phyloP scores from a whole-genome alignment of 2,797 vertebrate genomes.

The Pangasius sanitwongsei region DNA sequence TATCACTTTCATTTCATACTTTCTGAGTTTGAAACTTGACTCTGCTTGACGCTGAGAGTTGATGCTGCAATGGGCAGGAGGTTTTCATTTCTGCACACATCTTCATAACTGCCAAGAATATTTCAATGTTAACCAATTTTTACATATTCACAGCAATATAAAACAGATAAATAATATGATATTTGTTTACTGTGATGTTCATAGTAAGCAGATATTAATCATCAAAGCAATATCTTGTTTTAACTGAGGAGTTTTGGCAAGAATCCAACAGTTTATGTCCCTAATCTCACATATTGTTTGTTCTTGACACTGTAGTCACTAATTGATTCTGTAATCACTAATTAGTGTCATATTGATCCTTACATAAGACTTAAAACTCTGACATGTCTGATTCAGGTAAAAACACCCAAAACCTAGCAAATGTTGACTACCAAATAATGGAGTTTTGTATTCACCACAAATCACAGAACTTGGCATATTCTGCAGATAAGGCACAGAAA shows the following conservation, averaged over 20 bases:
- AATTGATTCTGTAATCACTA: not conserved
- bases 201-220: not conserved
- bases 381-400: not conserved
- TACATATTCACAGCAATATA: too few relatives aligned
- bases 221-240: not conserved
- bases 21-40: constrained; percentile 21
- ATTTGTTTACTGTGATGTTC: not conserved
- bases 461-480: not conserved
- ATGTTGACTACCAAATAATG: not conserved
- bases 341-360: not conserved
- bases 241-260: not conserved
- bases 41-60: constrained; percentile 9
- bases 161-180: too few relatives aligned
- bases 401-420: not conserved
- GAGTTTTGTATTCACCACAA: not conserved
- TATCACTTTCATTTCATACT: constrained; percentile 19
- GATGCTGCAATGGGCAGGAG: not conserved
- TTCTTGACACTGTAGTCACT: not conserved
- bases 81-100: not conserved
- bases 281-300: not conserved
- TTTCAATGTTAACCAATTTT: too few relatives aligned
- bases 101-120: not conserved
- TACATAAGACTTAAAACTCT: not conserved
- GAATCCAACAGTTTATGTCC: not conserved
- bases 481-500: not conserved